These are phyloP conservation scores for Eledone cirrhosa DNA, from an alignment of 2,888 invertebrate species.

Conservation along the genomic window DNA sequence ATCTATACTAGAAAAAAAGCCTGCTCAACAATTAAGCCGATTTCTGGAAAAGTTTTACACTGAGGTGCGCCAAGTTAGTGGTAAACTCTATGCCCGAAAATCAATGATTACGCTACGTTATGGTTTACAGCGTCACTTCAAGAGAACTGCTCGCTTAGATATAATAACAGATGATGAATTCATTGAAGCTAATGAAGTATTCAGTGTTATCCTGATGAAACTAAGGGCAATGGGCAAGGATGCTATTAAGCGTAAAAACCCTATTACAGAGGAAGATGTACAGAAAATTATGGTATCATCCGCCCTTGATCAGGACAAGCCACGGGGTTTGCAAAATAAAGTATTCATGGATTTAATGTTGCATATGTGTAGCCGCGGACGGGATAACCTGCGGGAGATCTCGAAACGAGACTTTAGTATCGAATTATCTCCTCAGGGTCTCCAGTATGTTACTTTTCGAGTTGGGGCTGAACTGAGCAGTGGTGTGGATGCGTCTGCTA, in stretches of 20 bases:
- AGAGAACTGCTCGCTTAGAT: constrained; percentile 22
- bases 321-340: constrained; percentile 58
- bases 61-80: constrained; percentile 24
- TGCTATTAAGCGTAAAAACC: constrained; percentile 30
- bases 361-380: constrained; percentile 57
- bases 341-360: constrained; percentile 59
- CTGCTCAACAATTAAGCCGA: constrained; percentile 6
- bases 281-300: constrained; percentile 53
- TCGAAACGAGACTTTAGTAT: constrained; percentile 52
- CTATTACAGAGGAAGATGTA: constrained; percentile 44
- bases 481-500: constrained; percentile 12
- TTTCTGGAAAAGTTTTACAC: constrained; percentile 30
- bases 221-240: constrained; percentile 30
- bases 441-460: constrained; percentile 33
- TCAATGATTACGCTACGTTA: constrained; percentile 34
- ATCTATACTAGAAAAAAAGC: neutral
- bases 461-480: constrained; percentile 34
- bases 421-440: constrained; percentile 20
- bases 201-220: constrained; percentile 28
- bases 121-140: constrained; percentile 33
- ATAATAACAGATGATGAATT: constrained; percentile 26
- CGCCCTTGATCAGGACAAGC: constrained; percentile 47
- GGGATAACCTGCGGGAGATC: constrained; percentile 56
- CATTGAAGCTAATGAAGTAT: constrained; percentile 27
- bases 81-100: constrained; percentile 31